Evolutionary conservation across 1,140 invertebrate species (phyloP).

Genomic region (Sinella curviseta): DNA sequence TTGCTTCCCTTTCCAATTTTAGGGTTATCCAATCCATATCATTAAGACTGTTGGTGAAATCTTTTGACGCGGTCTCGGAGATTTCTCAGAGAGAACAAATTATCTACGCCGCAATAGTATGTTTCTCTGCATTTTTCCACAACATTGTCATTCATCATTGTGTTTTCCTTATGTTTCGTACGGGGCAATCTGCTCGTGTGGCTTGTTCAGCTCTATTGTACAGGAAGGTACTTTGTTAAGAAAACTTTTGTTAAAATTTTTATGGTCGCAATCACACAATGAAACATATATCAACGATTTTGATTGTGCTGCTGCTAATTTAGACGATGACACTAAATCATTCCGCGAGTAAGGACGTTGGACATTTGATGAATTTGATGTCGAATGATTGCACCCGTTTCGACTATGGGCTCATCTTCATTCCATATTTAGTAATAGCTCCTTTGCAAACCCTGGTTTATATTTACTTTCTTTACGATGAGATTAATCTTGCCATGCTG

Average conservation of each 20-base stretch:
- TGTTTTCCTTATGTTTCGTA: slow-evolving; percentile 25
- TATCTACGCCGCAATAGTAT: slow-evolving; percentile 63
- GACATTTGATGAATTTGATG: slow-evolving; percentile 62
- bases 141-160: slow-evolving; percentile 24
- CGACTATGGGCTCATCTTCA: slow-evolving; percentile 58
- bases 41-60: slow-evolving; percentile 60
- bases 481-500: slow-evolving; percentile 56
- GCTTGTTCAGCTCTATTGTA: slow-evolving; percentile 7
- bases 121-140: slow-evolving; percentile 55
- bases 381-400: slow-evolving; percentile 63
- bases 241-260: neutral
- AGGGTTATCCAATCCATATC: slow-evolving; percentile 57
- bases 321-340: slow-evolving; percentile 18
- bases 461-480: slow-evolving; percentile 56
- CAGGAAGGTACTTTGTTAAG: slow-evolving; percentile 18
- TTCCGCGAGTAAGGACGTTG: slow-evolving; percentile 57
- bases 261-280: too few relatives aligned
- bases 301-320: neutral
- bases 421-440: slow-evolving; percentile 59
- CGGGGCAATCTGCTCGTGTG: neutral
- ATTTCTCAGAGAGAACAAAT: slow-evolving; percentile 57
- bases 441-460: slow-evolving; percentile 56
- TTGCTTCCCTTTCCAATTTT: neutral
- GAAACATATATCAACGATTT: too few relatives aligned
- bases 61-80: slow-evolving; percentile 52